Percentiles rank a stretch among this genome's conserved stretches.
phyloP scores from a whole-genome alignment of 2,888 invertebrate species.

The Ptychoptera albimana region DNA sequence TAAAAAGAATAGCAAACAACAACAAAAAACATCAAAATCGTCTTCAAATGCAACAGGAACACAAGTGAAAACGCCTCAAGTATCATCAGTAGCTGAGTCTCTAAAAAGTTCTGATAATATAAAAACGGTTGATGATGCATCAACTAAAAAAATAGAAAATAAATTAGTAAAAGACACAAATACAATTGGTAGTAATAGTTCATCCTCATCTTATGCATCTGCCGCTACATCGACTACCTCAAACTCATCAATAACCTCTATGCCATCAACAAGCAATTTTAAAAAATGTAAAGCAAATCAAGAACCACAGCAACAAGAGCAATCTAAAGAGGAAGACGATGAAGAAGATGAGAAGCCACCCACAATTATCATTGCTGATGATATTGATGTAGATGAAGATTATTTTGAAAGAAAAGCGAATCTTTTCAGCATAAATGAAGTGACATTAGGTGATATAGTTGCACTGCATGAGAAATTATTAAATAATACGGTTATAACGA shows the following conservation, averaged over 20 bases:
- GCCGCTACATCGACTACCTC: slow-evolving; percentile 11
- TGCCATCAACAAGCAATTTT: slow-evolving; percentile 12
- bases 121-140: not conserved
- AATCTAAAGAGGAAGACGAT: slow-evolving; percentile 9
- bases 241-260: slow-evolving; percentile 14
- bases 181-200: too few relatives aligned
- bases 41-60: not conserved
- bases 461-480: too few relatives aligned
- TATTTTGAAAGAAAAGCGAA: too few relatives aligned
- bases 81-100: not conserved
- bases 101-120: slow-evolving; percentile 2
- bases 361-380: too few relatives aligned
- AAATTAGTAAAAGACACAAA: too few relatives aligned
- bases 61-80: not conserved
- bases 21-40: not conserved
- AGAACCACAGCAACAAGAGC: slow-evolving; percentile 7
- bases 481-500: too few relatives aligned
- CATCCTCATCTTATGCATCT: not conserved
- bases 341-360: slow-evolving; percentile 4
- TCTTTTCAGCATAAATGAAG: too few relatives aligned
- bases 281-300: slow-evolving; percentile 11
- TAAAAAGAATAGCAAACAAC: not conserved
- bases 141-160: too few relatives aligned
- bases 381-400: too few relatives aligned
- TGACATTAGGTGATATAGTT: too few relatives aligned